These are phyloP conservation scores for Pelvicachromis taeniatus DNA, from an alignment of 2,113 vertebrate species.

Conservation along the genomic window DNA sequence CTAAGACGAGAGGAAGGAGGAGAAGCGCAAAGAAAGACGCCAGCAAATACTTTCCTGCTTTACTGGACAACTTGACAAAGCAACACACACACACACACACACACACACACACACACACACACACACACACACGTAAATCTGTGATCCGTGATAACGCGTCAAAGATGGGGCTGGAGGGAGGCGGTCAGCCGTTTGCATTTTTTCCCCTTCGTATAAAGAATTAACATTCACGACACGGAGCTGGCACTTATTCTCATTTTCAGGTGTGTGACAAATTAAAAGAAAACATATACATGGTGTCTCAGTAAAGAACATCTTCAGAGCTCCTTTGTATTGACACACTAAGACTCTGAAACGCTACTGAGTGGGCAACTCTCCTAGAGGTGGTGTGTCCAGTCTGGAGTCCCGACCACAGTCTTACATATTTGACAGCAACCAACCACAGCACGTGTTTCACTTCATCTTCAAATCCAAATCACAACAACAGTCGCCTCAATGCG, in stretches of 20 bases:
- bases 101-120: too few species aligned
- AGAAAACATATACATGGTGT: fast-evolving
- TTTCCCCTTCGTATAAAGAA: background rate
- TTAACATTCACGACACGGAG: background rate
- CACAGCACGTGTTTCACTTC: background rate
- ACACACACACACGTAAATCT: background rate
- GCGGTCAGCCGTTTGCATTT: background rate
- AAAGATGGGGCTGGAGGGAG: background rate
- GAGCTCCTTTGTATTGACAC: background rate
- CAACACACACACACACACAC: background rate
- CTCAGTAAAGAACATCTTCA: background rate
- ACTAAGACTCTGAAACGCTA: background rate
- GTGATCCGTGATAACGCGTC: fast-evolving
- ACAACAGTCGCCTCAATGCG: background rate
- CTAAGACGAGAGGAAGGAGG: constrained; percentile 29
- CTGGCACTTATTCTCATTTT: background rate
- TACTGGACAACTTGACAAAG: background rate
- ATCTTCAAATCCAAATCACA: background rate
- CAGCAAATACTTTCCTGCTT: background rate
- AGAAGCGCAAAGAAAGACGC: background rate
- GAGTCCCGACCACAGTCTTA: fast-evolving
- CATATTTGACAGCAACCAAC: background rate
- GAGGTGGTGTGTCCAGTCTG: background rate
- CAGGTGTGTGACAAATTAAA: background rate
- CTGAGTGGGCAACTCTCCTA: fast-evolving